Evolutionary conservation across 2,888 invertebrate genomes (phyloP), one percentile per base, ranked within the genome.

Genomic region (Drosophila cracens): DNA sequence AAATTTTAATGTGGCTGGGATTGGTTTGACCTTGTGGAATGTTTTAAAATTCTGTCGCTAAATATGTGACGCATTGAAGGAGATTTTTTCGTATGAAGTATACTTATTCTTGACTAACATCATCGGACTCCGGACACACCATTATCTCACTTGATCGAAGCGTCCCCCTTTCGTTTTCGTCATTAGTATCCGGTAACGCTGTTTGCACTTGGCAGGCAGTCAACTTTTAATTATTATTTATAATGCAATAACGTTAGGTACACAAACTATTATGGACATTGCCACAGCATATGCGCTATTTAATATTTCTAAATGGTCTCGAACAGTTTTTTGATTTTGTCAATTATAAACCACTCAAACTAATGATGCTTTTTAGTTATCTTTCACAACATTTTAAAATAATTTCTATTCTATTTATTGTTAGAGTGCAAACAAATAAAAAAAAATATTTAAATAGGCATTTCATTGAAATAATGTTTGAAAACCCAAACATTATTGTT

Each of bases 211-310:
- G 67, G 63, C 53, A 68, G 70, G 21, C 58, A 53, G 49, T 54
- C 73, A 89, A 85, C 70, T 85, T 89, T 89, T 89, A 87, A 89
- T 85, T 89, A 86, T 72, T 21, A 73, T 85, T 82, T 68, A 87
- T 82, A 84, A 79, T 84, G 73, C 74, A 82, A 83, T 76, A 80
- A 53, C 53, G 60, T 43, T 54, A 64, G 46, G 60, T 48, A 61
- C 2, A 11, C 43, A 46, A 18, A 4, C 52, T 43, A 38, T 59
- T 68, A 49, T 73, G 27, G 43, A 33, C 58, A 72, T 54, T 33
- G 54, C 25, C 25, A 18, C 10, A 11, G n/a, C 53, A 71, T 64
- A 63, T 61, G 63, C 60, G 57, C 40, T 76, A 80, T 61, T 68
- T 52, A 18, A 40, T 51, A 33, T 25, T 46, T 10, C 18, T n/a